phyloP scores from a whole-genome alignment of 92 coral and sea anemone genomes.

The Metridium senile region DNA sequence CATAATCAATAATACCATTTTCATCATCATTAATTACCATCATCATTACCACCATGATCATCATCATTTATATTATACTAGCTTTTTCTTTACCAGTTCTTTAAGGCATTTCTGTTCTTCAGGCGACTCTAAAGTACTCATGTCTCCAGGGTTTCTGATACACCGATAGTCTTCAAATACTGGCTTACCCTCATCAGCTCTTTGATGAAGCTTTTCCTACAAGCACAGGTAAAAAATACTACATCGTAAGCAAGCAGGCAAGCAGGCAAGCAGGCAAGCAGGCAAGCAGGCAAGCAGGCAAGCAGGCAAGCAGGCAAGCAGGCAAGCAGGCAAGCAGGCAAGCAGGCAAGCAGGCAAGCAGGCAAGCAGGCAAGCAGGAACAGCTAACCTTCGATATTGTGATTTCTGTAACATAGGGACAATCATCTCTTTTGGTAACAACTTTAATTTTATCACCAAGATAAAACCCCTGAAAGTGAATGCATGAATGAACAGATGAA shows the following conservation, averaged over 20 bases:
- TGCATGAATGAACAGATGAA: too few relatives aligned
- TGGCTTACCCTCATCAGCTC: conserved; percentile 80
- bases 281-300: too few relatives aligned
- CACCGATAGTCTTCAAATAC: conserved; percentile 87
- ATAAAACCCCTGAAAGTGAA: conserved; percentile 80
- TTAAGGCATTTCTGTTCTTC: conserved; percentile 72
- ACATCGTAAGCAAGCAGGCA: too few relatives aligned
- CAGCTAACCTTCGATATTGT: conserved; percentile 6
- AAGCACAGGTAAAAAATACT: too few relatives aligned
- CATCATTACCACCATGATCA: neutral
- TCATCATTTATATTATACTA: too few relatives aligned
- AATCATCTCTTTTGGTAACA: conserved; percentile 76
- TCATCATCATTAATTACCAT: neutral
- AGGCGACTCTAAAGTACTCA: conserved; percentile 50
- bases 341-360: too few relatives aligned
- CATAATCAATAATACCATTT: neutral
- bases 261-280: too few relatives aligned
- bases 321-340: too few relatives aligned
- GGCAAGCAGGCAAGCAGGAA: too few relatives aligned
- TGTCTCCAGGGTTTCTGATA: conserved; percentile 81
- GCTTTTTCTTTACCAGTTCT: conserved; percentile 45
- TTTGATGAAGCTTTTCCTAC: conserved; percentile 84
- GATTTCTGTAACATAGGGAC: conserved; percentile 84
- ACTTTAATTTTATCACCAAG: conserved; percentile 85
- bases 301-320: too few relatives aligned